Percentiles rank a stretch among this genome's conserved stretches.
Conservation (phyloP, 2,113 vertebrate genomes). For the Siphamia tubifer region DNA sequence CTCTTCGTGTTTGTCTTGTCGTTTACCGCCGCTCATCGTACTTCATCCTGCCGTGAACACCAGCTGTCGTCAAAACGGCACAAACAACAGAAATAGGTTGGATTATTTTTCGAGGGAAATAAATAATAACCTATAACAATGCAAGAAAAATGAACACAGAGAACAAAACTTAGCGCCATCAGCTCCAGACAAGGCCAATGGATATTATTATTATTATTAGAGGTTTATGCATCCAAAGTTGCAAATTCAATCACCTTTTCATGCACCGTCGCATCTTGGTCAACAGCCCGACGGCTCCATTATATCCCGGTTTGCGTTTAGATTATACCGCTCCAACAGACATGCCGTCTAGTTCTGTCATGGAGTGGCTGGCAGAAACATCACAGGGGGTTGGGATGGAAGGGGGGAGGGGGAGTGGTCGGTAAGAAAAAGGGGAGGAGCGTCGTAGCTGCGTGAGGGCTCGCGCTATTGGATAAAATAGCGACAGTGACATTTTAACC, state of each 20-base stretch:
- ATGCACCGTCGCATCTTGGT: constrained; percentile 27
- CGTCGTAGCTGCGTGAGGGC: too few species aligned
- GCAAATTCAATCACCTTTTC: constrained; percentile 27
- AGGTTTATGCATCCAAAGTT: not conserved
- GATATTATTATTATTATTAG: too few species aligned
- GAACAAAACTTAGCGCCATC: not conserved
- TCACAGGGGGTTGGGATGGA: not conserved
- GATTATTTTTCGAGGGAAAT: not conserved
- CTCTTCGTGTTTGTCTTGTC: constrained; percentile 9
- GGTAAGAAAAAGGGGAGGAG: constrained; percentile 37
- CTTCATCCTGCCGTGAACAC: constrained; percentile 7
- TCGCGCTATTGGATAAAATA: constrained; percentile 40
- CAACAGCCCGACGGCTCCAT: not conserved
- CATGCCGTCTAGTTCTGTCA: not conserved
- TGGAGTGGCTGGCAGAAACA: constrained; percentile 2
- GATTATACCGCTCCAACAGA: constrained; percentile 35
- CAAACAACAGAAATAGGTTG: not conserved
- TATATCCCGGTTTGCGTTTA: not conserved
- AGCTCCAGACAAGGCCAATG: not conserved
- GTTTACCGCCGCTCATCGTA: constrained; percentile 40
- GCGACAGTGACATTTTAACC: constrained; percentile 37
- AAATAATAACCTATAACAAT: not conserved
- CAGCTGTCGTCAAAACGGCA: not conserved
- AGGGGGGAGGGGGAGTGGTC: not conserved
- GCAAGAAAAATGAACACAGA: not conserved